These are phyloP conservation scores for Dermatemys mawii DNA, from an alignment of 2,113 vertebrate species.

Conservation along the genomic window DNA sequence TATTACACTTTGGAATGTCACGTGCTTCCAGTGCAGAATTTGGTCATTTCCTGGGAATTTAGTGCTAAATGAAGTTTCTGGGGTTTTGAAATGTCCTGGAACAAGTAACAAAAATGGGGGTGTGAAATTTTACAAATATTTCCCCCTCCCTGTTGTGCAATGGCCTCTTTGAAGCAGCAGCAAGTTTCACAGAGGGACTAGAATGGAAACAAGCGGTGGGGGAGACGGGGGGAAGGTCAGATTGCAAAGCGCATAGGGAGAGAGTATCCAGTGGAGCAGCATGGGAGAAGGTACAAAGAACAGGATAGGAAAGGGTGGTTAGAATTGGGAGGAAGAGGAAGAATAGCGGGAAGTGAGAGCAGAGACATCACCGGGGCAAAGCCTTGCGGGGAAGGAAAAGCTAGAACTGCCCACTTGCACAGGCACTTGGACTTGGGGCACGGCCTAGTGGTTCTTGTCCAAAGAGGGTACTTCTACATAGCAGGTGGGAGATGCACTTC, in stretches of 20 bases:
- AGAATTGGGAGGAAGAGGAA: neutral
- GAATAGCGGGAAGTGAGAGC: neutral
- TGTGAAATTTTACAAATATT: neutral
- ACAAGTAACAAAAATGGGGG: neutral
- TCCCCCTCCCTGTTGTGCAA: neutral
- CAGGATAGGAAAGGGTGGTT: neutral
- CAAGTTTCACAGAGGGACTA: neutral
- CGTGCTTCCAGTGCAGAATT: neutral
- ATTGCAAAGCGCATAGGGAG: neutral
- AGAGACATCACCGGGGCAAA: neutral
- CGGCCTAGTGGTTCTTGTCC: neutral
- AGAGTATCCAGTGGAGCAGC: accelerated
- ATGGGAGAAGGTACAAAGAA: neutral
- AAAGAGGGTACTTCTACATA: neutral
- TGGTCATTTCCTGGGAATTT: neutral
- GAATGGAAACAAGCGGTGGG: accelerated
- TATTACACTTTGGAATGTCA: neutral
- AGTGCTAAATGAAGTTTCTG: no score
- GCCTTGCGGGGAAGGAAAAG: neutral
- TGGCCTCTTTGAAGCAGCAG: neutral
- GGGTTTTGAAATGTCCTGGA: neutral
- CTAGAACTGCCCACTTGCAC: neutral
- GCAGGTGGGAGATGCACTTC: neutral
- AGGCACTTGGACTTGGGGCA: neutral
- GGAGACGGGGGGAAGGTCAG: no score